Percentiles rank a stretch among this genome's conserved stretches.
Conservation (phyloP, 2,888 invertebrate species). For the Beris chalybata region DNA sequence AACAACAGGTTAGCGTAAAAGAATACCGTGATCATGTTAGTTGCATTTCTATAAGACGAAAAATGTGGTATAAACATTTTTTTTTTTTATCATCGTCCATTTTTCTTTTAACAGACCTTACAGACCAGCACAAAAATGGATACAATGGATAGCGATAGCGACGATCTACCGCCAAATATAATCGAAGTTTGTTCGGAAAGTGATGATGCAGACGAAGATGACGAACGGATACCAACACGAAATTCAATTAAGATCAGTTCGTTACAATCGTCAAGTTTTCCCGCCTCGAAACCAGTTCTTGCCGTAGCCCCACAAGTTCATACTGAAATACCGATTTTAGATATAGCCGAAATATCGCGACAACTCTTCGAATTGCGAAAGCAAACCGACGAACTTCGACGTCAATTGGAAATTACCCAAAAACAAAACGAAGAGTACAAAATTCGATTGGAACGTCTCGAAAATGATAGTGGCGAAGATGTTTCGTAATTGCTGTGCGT, state of each 20-base stretch:
- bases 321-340: constrained; percentile 46
- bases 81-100: no score
- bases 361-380: constrained; percentile 51
- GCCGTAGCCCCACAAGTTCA: neutral
- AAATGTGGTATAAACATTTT: neutral
- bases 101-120: no score
- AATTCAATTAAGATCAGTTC: neutral
- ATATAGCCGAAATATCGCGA: constrained; percentile 51
- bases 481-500: no score
- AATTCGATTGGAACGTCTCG: constrained; percentile 48
- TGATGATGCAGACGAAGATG: constrained; percentile 34
- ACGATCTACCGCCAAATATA: constrained; percentile 42
- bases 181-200: constrained; percentile 41
- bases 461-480: constrained; percentile 39
- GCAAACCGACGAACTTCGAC: constrained; percentile 50
- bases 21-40: neutral
- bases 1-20: constrained; percentile 1
- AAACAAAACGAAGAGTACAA: constrained; percentile 52
- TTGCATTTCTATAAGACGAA: neutral
- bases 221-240: neutral
- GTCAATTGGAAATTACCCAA: constrained; percentile 49
- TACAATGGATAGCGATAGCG: constrained; percentile 29
- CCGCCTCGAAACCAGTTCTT: neutral
- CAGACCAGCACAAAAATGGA: neutral
- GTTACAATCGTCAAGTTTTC: neutral